Base-by-base conservation (phyloP, 1,140 invertebrate species). In the Drosophila lowei region DNA sequence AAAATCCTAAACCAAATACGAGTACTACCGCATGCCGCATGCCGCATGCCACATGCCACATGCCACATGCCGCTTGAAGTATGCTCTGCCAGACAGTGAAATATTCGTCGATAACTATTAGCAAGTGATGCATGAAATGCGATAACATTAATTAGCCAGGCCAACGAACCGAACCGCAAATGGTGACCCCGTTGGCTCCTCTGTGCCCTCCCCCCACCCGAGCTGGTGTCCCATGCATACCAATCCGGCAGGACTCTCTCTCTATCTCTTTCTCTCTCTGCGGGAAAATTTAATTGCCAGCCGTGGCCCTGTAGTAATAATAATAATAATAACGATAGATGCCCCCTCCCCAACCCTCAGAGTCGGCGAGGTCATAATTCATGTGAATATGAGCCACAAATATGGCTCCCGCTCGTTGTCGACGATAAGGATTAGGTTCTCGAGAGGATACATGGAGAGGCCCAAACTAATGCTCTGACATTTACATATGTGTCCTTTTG, bases 101-200 rank as follows among this genome's bases (percentile, higher is more conserved):
- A 88, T 86, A 86, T 86, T 76, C 88, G 78, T 86, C 78, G 83
- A 86, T 86, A 86, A 86, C 83, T 88, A 88, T 88, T 86, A 88
- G 74, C 83, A 77, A 73, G 74, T 67, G 83, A 88, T 86, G 83
- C 83, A 88, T 88, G 75, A 88, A 86, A 88, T 86, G 78, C 75
- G 83, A 86, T 86, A 86, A 88, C 78, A 88, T 86, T 88, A 88
- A 86, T 86, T 88, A 86, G 83, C 61, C 70, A 49, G 56, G 47
- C 50, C 53, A 62, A 44, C 65, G 50, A 70, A 62, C 50, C 49
- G 28, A 41, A 28, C 74, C 63, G 66, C 75, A 79, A 68, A 54
- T 44, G 55, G 48, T 34, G 65, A 34, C 9, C 54, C 44, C 54
- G 43, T 47, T 38, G 30, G 38, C 23, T 21, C 46, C 15, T 5